Conservation (phyloP, 2,888 invertebrate species). For the Dynastes tityus region DNA sequence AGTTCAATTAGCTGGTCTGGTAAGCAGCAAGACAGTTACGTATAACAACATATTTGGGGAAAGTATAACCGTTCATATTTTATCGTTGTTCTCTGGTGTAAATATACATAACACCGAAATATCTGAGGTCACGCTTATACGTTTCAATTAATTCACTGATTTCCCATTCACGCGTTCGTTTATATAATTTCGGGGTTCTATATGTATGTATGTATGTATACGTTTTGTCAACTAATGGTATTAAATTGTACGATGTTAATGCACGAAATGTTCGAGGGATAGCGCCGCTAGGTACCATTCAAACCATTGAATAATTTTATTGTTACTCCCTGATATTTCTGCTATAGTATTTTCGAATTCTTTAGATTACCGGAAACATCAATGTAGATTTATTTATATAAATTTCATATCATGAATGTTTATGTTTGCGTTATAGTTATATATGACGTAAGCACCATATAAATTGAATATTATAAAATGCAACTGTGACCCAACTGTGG, state of each 20-base stretch:
- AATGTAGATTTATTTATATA: neutral
- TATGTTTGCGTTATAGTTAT: no score
- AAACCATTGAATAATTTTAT: conserved; percentile 10
- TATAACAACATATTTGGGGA: neutral
- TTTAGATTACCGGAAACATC: neutral
- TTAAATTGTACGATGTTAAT: conserved; percentile 63
- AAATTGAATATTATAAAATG: no score
- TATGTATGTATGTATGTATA: neutral
- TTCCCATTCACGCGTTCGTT: conserved; percentile 38
- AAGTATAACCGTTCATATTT: conserved; percentile 11
- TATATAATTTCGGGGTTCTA: conserved; percentile 25
- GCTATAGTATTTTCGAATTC: neutral
- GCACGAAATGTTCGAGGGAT: conserved; percentile 44
- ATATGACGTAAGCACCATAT: no score
- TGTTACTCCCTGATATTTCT: conserved; percentile 8
- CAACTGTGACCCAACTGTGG: no score
- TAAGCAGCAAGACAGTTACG: neutral
- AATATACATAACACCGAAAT: conserved; percentile 19
- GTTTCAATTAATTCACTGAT: conserved; percentile 36
- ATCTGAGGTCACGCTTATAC: conserved; percentile 29
- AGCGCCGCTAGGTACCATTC: conserved; percentile 49
- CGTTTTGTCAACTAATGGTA: conserved; percentile 58
- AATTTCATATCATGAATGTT: neutral
- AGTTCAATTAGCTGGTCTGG: conserved; percentile 28
- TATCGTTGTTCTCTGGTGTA: conserved; percentile 8